Evolutionary conservation across 2,888 invertebrate species (phyloP), one percentile per base, ranked within the genome.

Genomic region (Lacanobia wlatinum): DNA sequence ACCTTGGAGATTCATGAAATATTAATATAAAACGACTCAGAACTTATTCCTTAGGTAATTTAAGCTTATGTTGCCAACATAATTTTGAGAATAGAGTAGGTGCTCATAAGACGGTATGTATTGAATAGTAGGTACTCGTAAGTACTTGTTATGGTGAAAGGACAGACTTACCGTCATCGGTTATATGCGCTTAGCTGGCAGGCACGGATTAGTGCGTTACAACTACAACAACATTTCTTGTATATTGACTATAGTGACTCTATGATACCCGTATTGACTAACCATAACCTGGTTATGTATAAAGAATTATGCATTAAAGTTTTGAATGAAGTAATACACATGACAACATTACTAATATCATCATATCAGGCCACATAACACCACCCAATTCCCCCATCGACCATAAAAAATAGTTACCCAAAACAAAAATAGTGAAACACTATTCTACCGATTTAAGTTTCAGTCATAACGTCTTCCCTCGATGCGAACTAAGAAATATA

Each of bases 401-500:
- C 12, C 6, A 52, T 34, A 77, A 66, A 34, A 64, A 61, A 67
- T 56, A n/a, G 23, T 52, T 52, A 55, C 8, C 16, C 63, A 84
- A 85, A 80, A 77, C 46, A 43, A 78, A 83, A 72, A 66, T 61
- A 67, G 56, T 59, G 3, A 66, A 74, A 85, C 68, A 76, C 95
- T 88, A 93, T 94, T 95, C 95, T 84, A 95, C 76, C 77, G 93
- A 88, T 93, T 94, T 89, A 87, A 91, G 93, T 94, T 96, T 94
- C 92, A 94, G 93, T 94, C 93, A 95, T 95, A 95, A 95, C 94
- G 94, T 95, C 94, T 94, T 94, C 92, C 92, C 94, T 94, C 93
- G 93, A 95, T 93, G 94, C 92, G 94, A 94, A 94, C 93, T 93
- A 94, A 95, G 95, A 95, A 95, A 95, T 95, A 95, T 96, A 95